Base-by-base conservation (phyloP, 2,888 invertebrate species). In the Pteria penguin region DNA sequence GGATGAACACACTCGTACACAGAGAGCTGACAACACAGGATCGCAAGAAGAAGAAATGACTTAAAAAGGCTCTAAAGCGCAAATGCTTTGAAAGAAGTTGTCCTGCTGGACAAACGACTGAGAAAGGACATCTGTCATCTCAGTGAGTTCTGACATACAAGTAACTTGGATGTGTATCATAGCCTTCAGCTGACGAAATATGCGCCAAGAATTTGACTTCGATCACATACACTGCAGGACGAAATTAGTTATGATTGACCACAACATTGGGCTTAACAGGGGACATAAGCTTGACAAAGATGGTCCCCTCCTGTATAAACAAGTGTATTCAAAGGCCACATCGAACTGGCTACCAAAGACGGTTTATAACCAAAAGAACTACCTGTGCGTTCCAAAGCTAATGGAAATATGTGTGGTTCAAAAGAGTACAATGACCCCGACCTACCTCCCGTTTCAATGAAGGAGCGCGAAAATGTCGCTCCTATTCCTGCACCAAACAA, bases 61-160 rank as follows among this genome's bases (percentile, higher is more conserved):
- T 81, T 58, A 60, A 68, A 29, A 52, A n/a, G 67, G 61, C 1
- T 70, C 73, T 11, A 69, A 69, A 26, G 76, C 76, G 24, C 71
- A 74, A 73, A 74, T 14, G 73, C 71, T 24, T 45, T 80, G 24
- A 60, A 76, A 61, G 71, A 72, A n/a, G 58, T 80, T 4, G 45
- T 76, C 0, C n/a, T 78, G 1, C 22, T 67, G 11, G 52, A 80
- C 29, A 78, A 78, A 69, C 27, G 76, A 4, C 27, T 79, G n/a
- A 31, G 36, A 2, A 71, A 69, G 14, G 76, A 73, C 63, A 76
- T 75, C 14, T 4, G 65, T 1, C 63, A 72, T 14, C 33, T 75
- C 14, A 78, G 55, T 45, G 61, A 62, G 55, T 81, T 79, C 31
- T 79, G 79, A 24, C 81, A 81, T 36, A 81, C 81, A 18, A 75